Evolutionary conservation across 2,888 invertebrate species (phyloP), one percentile per base, ranked within the genome.

Genomic region (Branchinecta sandiegonensis): DNA sequence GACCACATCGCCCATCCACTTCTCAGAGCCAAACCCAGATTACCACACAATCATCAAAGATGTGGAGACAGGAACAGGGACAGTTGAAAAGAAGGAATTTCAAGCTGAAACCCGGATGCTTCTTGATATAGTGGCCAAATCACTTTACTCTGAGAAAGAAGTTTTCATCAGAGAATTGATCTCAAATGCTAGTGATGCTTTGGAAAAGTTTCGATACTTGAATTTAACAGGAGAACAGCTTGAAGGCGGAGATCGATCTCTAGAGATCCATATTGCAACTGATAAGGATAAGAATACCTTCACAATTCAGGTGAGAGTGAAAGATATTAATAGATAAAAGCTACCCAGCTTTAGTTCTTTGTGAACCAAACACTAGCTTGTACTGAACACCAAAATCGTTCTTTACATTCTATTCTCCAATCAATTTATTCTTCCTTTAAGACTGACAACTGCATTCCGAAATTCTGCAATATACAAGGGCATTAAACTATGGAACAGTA

Each of bases 111-210:
- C 96, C 0, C 82, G 89, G 71, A 94, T 94, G 88, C 78, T 97
- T 63, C 79, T 97, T 66, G 94, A 97, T 77, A 97, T 97, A 78
- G 97, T 97, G 1, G 97, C 97, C 1, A 87, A 92, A 76, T 96
- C 96, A 1, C 80, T 97, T 50, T 97, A 97, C 79, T 96, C 96
- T 0, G 95, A 97, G 74, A 95, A 94, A 79, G 96, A 97, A 83
- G 89, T 97, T 10, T 97, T 97, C 77, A 86, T 97, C 12, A 83
- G 96, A 72, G 96, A 97, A 78, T 79, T 97, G 56, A 91, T 97
- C 72, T 96, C 96, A 0, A 97, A 97, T 80, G 90, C 94, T 0
- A 95, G 94, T 78, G 96, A 97, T 84, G 96, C 96, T 13, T 80
- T 97, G 71, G 96, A 97, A 77, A 97, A 96, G 78, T 85, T 95